Evolutionary conservation across 2,113 vertebrate genomes (phyloP).

Genomic region (Ophthalmolycus amberensis): DNA sequence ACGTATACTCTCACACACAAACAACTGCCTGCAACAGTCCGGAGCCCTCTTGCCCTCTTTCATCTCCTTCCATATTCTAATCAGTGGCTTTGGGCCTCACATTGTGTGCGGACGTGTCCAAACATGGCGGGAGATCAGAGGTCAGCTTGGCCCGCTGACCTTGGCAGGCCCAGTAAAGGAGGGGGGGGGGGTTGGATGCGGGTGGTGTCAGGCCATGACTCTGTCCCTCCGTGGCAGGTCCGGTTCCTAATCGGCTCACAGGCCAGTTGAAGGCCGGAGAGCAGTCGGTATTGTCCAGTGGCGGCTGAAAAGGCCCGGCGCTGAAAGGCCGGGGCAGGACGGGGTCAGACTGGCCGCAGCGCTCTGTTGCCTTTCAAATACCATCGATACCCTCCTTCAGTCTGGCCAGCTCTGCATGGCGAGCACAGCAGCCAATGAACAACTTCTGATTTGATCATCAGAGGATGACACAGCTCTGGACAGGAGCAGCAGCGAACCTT

Average conservation of each 20-base stretch:
- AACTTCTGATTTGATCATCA: not conserved
- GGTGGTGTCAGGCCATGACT: conserved; percentile 72
- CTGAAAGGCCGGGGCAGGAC: conserved; percentile 72
- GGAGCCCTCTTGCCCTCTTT: conserved; percentile 71
- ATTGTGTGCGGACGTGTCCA: conserved; percentile 87
- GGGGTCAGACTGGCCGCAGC: conserved; percentile 79
- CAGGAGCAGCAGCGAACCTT: not conserved
- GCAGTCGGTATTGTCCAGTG: conserved; percentile 78
- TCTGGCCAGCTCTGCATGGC: conserved; percentile 33
- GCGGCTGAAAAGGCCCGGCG: conserved; percentile 71
- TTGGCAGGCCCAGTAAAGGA: conserved; percentile 78
- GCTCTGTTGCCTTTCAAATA: conserved; percentile 76
- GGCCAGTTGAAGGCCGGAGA: conserved; percentile 68
- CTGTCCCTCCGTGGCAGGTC: conserved; percentile 57
- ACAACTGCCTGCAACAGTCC: conserved; percentile 68
- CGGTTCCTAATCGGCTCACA: conserved; percentile 82
- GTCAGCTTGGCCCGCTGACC: conserved; percentile 84
- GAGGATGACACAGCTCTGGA: not conserved
- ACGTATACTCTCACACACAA: conserved; percentile 33
- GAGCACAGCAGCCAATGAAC: conserved; percentile 22
- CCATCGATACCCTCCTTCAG: conserved; percentile 64
- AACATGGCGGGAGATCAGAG: conserved; percentile 85
- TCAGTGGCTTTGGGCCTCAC: conserved; percentile 79
- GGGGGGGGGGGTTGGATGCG: conserved; percentile 66
- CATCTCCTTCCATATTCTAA: conserved; percentile 84